Base-by-base conservation (phyloP, 2,113 vertebrate species). In the Hemibagrus wyckioides region DNA sequence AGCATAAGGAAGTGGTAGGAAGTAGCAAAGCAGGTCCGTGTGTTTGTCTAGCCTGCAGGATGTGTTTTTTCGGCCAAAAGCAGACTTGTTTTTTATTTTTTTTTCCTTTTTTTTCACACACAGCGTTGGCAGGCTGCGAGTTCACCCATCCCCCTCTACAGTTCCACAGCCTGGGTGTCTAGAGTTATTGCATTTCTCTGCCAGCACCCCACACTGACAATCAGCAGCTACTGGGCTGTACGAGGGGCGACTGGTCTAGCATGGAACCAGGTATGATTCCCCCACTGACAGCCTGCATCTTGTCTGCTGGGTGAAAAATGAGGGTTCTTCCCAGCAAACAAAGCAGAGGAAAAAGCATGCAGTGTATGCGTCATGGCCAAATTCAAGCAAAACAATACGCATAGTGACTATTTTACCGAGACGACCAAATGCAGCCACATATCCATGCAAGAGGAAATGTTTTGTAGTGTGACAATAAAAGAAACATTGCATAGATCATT, bases 261-360 rank as follows among this genome's bases (percentile, higher is more conserved):
- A 90, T 86, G 76, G 89, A 91, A 90, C 88, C 89, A 90, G 87
- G 89, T 89, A 87, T 86, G 90, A 89, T 87, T 89, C 86, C 81
- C 69, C 81, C 77, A 82, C 89, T 90, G 89, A 90, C 89, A 90
- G 84, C 69, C 87, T 90, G 89, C 89, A 90, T 88, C 85, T 87
- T 85, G 86, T 88, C 87, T 87, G 87, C 88, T 82, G 85, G 87
- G 71, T 83, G 89, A 77, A 85, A 79, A 89, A 75, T 87, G 54
- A 80, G 59, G 41, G 73, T 71, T 52, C 44, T 4, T 52, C 19
- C 73, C 33, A 30, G 28, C 41, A 87, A 80, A 85, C 83, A 89
- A 30, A 63, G 71, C 82, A 67, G 83, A 81, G 71, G 52, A 67
- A 86, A 83, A 85, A 17, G 41, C 23, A 11, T 39, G 85, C 77